Conservation (phyloP, 2,888 invertebrate genomes). For the Vesta saturnalis region DNA sequence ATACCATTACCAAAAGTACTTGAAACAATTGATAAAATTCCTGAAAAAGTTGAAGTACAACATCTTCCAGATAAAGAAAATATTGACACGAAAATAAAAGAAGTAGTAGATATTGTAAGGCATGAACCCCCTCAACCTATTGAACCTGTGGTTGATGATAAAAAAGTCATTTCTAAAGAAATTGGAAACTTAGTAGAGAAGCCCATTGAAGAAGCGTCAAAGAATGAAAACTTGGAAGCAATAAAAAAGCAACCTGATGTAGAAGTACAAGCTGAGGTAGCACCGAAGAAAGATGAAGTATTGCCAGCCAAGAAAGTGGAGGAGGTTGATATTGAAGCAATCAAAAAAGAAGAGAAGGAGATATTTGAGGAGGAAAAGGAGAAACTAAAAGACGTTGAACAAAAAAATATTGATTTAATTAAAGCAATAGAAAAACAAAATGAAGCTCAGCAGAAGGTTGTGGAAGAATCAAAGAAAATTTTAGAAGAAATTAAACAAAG, state of each 20-base stretch:
- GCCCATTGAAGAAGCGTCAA: not conserved
- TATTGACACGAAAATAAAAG: slow-evolving; percentile 36
- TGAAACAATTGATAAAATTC: slow-evolving; percentile 58
- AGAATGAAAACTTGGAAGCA: not conserved
- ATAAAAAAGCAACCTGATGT: not conserved
- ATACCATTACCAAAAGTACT: slow-evolving; percentile 54
- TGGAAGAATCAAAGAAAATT: slow-evolving; percentile 74
- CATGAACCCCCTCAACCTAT: slow-evolving; percentile 60
- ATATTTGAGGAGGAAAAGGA: slow-evolving; percentile 59
- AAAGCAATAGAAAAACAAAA: slow-evolving; percentile 75
- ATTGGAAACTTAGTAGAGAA: not conserved
- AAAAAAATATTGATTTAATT: slow-evolving; percentile 63
- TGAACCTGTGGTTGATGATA: slow-evolving; percentile 53
- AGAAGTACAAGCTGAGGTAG: no score
- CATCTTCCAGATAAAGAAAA: slow-evolving; percentile 18
- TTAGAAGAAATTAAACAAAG: slow-evolving; percentile 66
- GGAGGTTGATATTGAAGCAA: slow-evolving; percentile 62
- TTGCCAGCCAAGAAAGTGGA: slow-evolving; percentile 56
- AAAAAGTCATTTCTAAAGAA: slow-evolving; percentile 22
- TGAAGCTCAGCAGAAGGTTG: slow-evolving; percentile 72
- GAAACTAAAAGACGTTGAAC: slow-evolving; percentile 53
- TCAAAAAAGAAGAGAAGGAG: slow-evolving; percentile 61
- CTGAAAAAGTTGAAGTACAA: slow-evolving; percentile 22
- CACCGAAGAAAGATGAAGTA: slow-evolving; percentile 5
- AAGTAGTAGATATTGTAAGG: slow-evolving; percentile 53